Evolutionary conservation across 2,113 vertebrate genomes (phyloP), one percentile per base, ranked within the genome.

Genomic region (Solea senegalensis): DNA sequence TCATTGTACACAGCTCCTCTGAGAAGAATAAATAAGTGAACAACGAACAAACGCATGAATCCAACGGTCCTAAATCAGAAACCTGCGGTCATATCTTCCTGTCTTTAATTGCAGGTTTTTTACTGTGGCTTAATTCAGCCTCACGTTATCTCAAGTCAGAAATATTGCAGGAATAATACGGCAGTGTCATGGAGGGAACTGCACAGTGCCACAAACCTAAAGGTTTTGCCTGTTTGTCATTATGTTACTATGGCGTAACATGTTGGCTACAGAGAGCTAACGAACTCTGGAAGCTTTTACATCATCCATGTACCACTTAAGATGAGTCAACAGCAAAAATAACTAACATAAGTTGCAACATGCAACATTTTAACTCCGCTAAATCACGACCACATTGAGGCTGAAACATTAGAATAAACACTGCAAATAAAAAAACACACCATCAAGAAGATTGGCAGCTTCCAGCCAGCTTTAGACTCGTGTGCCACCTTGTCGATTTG

Each of bases 211-310:
- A 57, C 60, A 57, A 55, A 46, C 61, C 51, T 16, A 51, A 53
- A 14, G 48, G 46, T 58, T 65, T 65, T 53, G 43, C 63, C 78
- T 87, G 81, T 82, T 83, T 85, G 72, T 81, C 78, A 81, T 89
- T 83, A 87, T 14, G 7, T 75, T 62, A 43, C 78, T 65, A 74
- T 84, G 79, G 67, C 9, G 77, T 72, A 83, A 77, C 58, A 67
- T 50, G 60, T 28, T 71, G 72, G 69, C 69, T 40, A 56, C n/a
- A 50, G 49, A 68, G 26, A 72, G 48, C 61, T 68, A 27, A 76
- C 53, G 51, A 54, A 64, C 60, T 57, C 66, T 79, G 76, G 56
- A 76, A 68, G 61, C 61, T 67, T 80, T 82, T 74, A 78, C 68
- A 64, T 72, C 84, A 80, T 79, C 72, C 54, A 28, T 76, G 26